Evolutionary conservation across 2,888 invertebrate genomes (phyloP).

Genomic region (Slavum lentiscoides): DNA sequence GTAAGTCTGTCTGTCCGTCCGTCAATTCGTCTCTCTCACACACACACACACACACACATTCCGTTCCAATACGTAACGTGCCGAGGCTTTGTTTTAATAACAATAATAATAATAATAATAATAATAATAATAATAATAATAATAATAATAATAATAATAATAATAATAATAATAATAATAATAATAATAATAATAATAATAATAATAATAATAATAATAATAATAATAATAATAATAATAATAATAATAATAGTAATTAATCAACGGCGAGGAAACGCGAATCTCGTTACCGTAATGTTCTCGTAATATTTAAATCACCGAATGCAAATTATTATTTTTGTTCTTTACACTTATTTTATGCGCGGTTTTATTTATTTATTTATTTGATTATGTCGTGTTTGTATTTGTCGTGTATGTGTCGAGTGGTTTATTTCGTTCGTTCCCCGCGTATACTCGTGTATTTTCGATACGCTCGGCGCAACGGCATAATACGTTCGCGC

Average conservation of each 20-base stretch:
- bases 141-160: no score
- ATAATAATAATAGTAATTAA: constrained; percentile 8
- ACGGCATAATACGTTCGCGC: neutral
- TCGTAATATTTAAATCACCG: constrained; percentile 36
- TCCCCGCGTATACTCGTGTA: no score
- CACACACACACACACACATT: neutral
- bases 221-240: no score
- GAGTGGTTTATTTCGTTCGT: neutral
- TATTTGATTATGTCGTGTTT: constrained; percentile 31
- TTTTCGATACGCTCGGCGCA: constrained; percentile 3
- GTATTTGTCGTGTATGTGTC: neutral
- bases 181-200: neutral
- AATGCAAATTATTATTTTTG: constrained; percentile 38
- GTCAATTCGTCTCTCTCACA: no score
- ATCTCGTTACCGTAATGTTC: constrained; percentile 33
- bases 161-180: no score
- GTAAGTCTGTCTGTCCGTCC: neutral
- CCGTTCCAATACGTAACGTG: neutral
- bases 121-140: no score
- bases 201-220: no score
- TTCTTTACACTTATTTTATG: constrained; percentile 37
- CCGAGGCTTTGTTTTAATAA: constrained; percentile 21
- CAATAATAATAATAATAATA: no score
- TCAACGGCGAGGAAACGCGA: constrained; percentile 22
- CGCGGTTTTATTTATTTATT: neutral